Evolutionary conservation across 2,113 vertebrate species (phyloP), one percentile per base, ranked within the genome.

Genomic region (Riparia riparia): DNA sequence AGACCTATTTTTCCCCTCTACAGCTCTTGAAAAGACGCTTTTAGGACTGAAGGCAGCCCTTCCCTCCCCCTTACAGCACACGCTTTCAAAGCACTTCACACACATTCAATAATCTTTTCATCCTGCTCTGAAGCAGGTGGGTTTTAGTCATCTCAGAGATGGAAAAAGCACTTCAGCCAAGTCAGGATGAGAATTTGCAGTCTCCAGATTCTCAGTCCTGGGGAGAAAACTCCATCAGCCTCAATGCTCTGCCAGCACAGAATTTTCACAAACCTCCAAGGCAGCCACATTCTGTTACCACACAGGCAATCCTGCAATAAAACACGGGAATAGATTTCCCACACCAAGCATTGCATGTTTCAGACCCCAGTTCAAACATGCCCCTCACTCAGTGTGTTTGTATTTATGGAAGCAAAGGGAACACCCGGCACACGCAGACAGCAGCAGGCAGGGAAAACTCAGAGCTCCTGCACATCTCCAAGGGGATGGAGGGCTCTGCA

Each of bases 61-160:
- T 69, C 64, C 89, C 73, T 50, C 92, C 87, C 49, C 32, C 92
- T 95, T 54, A 73, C 71, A 32, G 71, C 53, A 2, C 71, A 37
- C 0, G 22, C 92, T 96, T 93, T 96, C 87, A 95, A 94, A 91
- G 93, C 90, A 82, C 95, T 96, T 96, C 94, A 96, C 78, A 77
- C 39, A 3, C 94, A 91, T 82, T 94, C 94, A 90, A 90, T 91
- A 94, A 93, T 21, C 94, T 93, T 93, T 95, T 96, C 82, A 93
- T 85, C 92, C 84, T 79, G 74, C 87, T 89, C 83, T 74, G 78
- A 87, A 76, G 81, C 94, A 95, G 78, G 91, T 82, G 82, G 82
- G 71, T 29, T 91, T 91, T n/a, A 94, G 74, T 42, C 26, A 0
- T 58, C 88, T 54, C 79, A 73, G 32, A 88, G 58, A 91, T 82